Evolutionary conservation across 2,888 invertebrate species (phyloP), one percentile per base, ranked within the genome.

Genomic region (Chironomus tentans): DNA sequence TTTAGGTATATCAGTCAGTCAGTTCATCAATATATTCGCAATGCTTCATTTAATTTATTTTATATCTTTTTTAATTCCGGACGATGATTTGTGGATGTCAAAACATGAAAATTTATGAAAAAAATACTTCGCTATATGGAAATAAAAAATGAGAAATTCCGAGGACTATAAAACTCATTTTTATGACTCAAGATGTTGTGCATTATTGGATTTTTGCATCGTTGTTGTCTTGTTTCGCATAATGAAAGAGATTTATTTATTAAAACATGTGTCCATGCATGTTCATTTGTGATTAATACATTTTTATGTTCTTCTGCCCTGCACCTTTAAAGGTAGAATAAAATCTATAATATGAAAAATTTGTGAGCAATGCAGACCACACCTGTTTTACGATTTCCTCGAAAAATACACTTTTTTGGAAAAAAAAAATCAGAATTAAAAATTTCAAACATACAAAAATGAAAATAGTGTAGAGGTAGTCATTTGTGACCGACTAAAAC

Each of bases 191-290:
- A 24, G 24, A 24, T 65, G 38, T 38, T 38, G 22, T 65, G 65
- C 65, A 4, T 15, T 56, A 18, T 15, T 56, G 56, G 21, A 65
- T 65, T 65, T 65, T 38, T 28, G 21, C 65, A 65, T 38, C 65
- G 13, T 15, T 6, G 56, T 15, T 56, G 56, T 22, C 18, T 65
- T 65, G 18, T 38, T 38, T 38, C 13, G 13, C 24, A 38, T 13
- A 18, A 65, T 24, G 24, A 22, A 65, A 21, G 65, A 24, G 65
- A 65, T 65, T 65, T 65, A 65, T 65, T 65, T 24, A 71, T 28
- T 18, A 15, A 71, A 73, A 73, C 73, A 73, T 65, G 56, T 73
- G 73, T 62, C 65, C 73, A 56, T 73, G 73, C 73, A 73, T 73
- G 56, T 62, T 28, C 62, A 18, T 18, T 73, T 28, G 61, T 47